A percentile compares a stretch with the other conserved stretches of the same genome.
Conservation (phyloP, 2,797 vertebrate genomes). For the Borostomias antarcticus region DNA sequence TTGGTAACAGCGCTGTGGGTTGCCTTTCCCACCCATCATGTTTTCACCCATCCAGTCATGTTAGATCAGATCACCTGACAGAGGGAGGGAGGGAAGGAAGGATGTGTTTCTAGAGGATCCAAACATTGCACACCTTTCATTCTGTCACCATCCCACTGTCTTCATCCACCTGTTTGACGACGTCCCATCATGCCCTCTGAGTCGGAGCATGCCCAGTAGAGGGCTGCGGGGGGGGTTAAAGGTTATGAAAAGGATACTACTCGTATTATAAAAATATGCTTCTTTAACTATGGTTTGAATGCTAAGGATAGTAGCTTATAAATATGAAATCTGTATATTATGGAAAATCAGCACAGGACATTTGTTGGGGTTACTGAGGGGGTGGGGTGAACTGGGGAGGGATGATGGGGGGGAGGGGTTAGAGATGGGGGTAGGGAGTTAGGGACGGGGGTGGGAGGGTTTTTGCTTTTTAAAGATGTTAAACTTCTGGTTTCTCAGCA, state of each 20-base stretch:
- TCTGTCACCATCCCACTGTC: slow-evolving; percentile 48
- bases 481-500: slow-evolving; percentile 85
- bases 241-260: slow-evolving; percentile 78
- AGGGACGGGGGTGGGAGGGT: too few species aligned
- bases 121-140: slow-evolving; percentile 54
- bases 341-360: slow-evolving; percentile 83
- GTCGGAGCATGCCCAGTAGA: slow-evolving; percentile 81
- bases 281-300: slow-evolving; percentile 84
- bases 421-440: too few species aligned
- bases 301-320: slow-evolving; percentile 86
- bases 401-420: too few species aligned
- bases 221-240: slow-evolving; percentile 64
- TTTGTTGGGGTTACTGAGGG: slow-evolving; percentile 73
- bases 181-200: slow-evolving; percentile 70
- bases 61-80: too few species aligned
- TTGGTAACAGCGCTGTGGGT: too few species aligned
- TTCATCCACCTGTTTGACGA: slow-evolving; percentile 50
- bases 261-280: slow-evolving; percentile 80
- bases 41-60: too few species aligned
- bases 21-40: too few species aligned
- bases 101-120: too few species aligned
- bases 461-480: slow-evolving; percentile 77
- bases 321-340: slow-evolving; percentile 87
- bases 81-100: too few species aligned
- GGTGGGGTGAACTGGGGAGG: slow-evolving; percentile 52